These are phyloP conservation scores for Polydrusus tereticollis DNA, from an alignment of 2,888 invertebrate species.

Conservation along the genomic window DNA sequence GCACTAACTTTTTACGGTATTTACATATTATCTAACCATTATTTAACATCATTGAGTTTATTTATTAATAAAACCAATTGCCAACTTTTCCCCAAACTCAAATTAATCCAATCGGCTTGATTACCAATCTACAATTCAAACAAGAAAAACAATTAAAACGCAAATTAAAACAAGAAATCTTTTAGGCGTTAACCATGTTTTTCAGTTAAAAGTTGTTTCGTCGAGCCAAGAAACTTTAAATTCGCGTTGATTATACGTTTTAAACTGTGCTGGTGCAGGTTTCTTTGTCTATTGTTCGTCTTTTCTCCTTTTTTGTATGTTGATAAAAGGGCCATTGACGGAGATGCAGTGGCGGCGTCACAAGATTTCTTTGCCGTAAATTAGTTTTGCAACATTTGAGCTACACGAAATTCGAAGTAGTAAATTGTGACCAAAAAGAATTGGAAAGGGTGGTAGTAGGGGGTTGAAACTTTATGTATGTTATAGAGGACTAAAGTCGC, in stretches of 20 bases:
- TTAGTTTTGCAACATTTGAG: too few relatives aligned
- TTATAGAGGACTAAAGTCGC: too few relatives aligned
- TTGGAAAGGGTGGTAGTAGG: too few relatives aligned
- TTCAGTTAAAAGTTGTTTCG: conserved; percentile 31
- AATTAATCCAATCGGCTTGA: conserved; percentile 24
- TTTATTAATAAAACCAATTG: conserved; percentile 3
- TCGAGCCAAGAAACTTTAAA: conserved; percentile 15
- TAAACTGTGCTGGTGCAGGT: conserved; percentile 3
- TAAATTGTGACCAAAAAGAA: too few relatives aligned
- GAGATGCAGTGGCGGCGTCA: too few relatives aligned
- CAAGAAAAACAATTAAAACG: conserved; percentile 21
- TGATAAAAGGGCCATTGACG: conserved; percentile 3
- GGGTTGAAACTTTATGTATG: too few relatives aligned
- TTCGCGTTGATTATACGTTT: conserved; percentile 19
- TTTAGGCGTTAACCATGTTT: conserved; percentile 32
- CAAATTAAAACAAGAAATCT: conserved; percentile 32
- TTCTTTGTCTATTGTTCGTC: conserved; percentile 9
- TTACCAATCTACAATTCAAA: conserved; percentile 29
- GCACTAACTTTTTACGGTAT: too few relatives aligned
- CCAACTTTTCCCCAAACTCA: not conserved
- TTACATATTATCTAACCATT: too few relatives aligned
- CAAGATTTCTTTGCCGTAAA: too few relatives aligned
- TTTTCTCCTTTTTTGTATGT: not conserved
- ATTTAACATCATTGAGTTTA: too few relatives aligned
- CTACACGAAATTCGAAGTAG: too few relatives aligned